phyloP scores from a whole-genome alignment of 2,888 invertebrate species.

The Troilus luridus region DNA sequence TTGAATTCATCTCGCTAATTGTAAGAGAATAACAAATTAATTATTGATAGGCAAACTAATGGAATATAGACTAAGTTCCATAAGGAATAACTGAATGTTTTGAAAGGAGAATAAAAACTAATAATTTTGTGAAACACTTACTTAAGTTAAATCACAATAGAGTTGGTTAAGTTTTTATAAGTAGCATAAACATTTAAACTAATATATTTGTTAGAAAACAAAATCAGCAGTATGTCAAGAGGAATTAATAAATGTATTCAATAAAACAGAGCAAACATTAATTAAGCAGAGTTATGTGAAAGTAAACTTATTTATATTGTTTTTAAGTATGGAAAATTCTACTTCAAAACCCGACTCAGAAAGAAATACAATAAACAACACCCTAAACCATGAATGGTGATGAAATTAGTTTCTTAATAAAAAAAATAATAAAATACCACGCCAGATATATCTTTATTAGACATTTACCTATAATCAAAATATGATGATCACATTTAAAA shows the following conservation, averaged over 20 bases:
- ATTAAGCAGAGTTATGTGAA: neutral
- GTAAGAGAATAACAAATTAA: conserved; percentile 51
- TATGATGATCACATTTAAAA: conserved; percentile 52
- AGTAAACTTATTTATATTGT: neutral
- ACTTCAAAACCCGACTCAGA: neutral
- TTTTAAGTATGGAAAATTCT: neutral
- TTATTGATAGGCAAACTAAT: neutral
- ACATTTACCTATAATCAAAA: conserved; percentile 15
- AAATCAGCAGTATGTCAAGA: neutral
- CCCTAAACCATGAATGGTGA: neutral
- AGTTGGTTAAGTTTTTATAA: neutral
- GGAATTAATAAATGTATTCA: neutral
- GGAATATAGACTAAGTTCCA: neutral
- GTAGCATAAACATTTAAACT: neutral
- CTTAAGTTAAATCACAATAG: neutral
- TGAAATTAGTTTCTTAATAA: neutral
- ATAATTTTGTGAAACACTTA: neutral
- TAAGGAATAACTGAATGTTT: neutral
- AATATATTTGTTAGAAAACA: neutral
- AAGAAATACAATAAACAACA: conserved; percentile 17
- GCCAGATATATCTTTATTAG: conserved; percentile 26
- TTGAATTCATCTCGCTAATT: conserved; percentile 65
- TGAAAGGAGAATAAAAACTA: neutral
- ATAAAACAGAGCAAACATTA: neutral
- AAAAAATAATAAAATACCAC: conserved; percentile 13